Base-by-base conservation (phyloP, 2,113 vertebrate genomes). In the Opisthocomus hoazin region DNA sequence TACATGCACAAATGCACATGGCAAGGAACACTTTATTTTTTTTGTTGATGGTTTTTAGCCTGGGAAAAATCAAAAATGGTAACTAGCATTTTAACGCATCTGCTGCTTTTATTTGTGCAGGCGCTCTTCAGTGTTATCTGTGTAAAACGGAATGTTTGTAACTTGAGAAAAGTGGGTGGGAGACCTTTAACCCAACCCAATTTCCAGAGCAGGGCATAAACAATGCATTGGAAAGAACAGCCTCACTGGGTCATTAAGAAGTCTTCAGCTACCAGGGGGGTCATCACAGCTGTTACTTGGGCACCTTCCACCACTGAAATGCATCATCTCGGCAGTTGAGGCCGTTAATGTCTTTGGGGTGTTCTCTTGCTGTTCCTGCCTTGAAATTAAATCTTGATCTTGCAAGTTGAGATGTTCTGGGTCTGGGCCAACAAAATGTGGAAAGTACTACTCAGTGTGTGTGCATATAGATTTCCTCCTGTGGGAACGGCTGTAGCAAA, bases 331-430 rank as follows among this genome's bases (percentile, higher is more conserved):
- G 10, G 12, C 36, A 45, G 24, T 1, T 74, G 85, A 57, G 39
- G 54, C 54, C 74, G 50, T 74, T 80, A 2, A 34, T 90, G 88
- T 34, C 88, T 93, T 94, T 70, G 76, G 21, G 68, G 65, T 63
- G 76, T 90, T 68, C 46, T 58, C 27, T 78, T 73, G 32, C 54
- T 5, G 1, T 61, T 85, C 48, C 65, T 0, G 0, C 66, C 71
- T 48, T 61, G 66, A 86, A 90, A 92, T 39, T 37, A 90, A 74
- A 74, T 50, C 83, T 69, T 43, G 12, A 9, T 22, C 30, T 53
- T 65, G 85, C 36, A 77, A 92, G 54, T 30, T 45, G 94, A 94
- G 92, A 41, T 39, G 63, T 20, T 80, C n/a, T 94, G 96, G 75
- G 68, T 54, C 26, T n/a, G 54, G n/a, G 94, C 94, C 95, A 95